phyloP scores from a whole-genome alignment of 53 echinoderm and acorn worm species.

The Stichopus horrens region DNA sequence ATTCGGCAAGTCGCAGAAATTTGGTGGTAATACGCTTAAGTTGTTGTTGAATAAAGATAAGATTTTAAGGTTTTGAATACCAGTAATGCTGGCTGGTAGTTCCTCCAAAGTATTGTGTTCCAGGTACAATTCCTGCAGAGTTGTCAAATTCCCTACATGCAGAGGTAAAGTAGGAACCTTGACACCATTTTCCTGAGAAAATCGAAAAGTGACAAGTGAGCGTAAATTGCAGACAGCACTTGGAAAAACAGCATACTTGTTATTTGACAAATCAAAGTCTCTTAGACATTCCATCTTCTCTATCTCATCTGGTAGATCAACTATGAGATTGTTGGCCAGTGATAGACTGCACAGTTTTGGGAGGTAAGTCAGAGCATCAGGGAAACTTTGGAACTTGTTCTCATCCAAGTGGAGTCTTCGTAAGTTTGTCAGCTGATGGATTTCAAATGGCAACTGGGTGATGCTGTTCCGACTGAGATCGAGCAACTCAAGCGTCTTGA shows the following conservation, averaged over 20 bases:
- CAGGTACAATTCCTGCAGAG: slow-evolving; percentile 73
- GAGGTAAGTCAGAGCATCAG: slow-evolving; percentile 66
- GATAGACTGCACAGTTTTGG: slow-evolving; percentile 62
- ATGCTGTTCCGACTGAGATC: slow-evolving; percentile 69
- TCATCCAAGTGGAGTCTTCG: slow-evolving; percentile 62
- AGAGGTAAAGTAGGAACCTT: slow-evolving; percentile 66
- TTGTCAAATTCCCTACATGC: slow-evolving; percentile 60
- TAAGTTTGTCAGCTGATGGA: slow-evolving; percentile 66
- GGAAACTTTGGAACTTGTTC: slow-evolving; percentile 72
- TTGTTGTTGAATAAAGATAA: slow-evolving; percentile 66
- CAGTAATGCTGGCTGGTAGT: slow-evolving; percentile 62
- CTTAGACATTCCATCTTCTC: slow-evolving; percentile 60
- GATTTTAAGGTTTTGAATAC: slow-evolving; percentile 58
- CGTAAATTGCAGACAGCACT: slow-evolving; percentile 61
- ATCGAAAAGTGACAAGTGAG: slow-evolving; percentile 61
- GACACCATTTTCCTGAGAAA: slow-evolving; percentile 68
- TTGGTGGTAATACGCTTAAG: slow-evolving; percentile 66
- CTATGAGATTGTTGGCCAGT: slow-evolving; percentile 69
- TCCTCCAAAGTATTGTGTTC: slow-evolving; percentile 69
- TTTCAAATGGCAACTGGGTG: slow-evolving; percentile 55
- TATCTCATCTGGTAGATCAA: slow-evolving; percentile 74
- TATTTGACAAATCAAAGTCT: slow-evolving; percentile 78
- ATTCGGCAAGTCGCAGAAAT: slow-evolving; percentile 65
- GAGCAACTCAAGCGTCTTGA: slow-evolving; percentile 67
- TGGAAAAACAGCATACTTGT: slow-evolving; percentile 72